Percentiles rank a stretch among this genome's conserved stretches.
Conservation (phyloP, 1,140 invertebrate species). For the Oscheius sp. region DNA sequence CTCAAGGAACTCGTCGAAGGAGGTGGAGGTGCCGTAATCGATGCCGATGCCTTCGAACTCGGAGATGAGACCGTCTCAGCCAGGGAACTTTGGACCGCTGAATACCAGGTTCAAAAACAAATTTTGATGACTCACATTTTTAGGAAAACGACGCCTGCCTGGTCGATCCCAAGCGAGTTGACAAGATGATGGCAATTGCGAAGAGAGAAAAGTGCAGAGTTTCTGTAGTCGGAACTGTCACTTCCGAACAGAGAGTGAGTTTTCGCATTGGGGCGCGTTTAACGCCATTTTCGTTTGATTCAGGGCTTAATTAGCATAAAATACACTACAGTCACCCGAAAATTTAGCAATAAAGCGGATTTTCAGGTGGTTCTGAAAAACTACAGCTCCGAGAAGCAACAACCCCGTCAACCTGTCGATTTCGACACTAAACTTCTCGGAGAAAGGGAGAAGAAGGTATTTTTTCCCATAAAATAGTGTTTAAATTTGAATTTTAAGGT, state of each 20-base stretch:
- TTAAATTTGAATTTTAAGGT: neutral
- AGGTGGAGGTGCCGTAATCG: constrained; percentile 83
- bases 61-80: constrained; percentile 90
- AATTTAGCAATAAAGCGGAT: too few species aligned
- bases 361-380: constrained; percentile 55
- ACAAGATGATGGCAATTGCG: constrained; percentile 73
- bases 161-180: constrained; percentile 66
- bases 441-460: constrained; percentile 77
- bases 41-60: constrained; percentile 79
- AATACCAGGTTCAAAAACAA: constrained; percentile 71
- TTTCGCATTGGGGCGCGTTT: neutral
- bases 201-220: constrained; percentile 84
- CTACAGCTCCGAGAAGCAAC: constrained; percentile 37
- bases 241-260: constrained; percentile 75
- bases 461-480: neutral
- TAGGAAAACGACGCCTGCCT: constrained; percentile 81
- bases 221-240: constrained; percentile 86
- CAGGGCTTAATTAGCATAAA: too few species aligned
- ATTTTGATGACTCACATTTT: neutral
- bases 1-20: constrained; percentile 93
- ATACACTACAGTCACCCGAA: too few species aligned
- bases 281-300: too few species aligned
- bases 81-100: constrained; percentile 92
- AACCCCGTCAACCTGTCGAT: constrained; percentile 72
- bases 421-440: constrained; percentile 85